A percentile compares a stretch with the other conserved stretches of the same genome.
phyloP scores from a whole-genome alignment of 1,140 invertebrate species.

The Papilio aristodemus region DNA sequence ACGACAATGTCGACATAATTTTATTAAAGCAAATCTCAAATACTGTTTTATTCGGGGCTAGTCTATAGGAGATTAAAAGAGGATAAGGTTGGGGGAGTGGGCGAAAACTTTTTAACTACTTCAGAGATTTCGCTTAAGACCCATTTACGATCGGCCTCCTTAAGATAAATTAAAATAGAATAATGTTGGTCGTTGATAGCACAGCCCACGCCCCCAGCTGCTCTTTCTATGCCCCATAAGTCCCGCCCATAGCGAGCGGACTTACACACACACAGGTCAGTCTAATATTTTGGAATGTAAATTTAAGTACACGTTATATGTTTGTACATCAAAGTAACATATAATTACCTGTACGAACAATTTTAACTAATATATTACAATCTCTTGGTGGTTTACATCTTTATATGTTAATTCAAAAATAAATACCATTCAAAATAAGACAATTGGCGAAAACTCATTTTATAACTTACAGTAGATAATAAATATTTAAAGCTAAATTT shows the following conservation, averaged over 20 bases:
- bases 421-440: neutral
- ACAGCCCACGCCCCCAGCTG: neutral
- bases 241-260: neutral
- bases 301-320: constrained; percentile 7
- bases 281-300: constrained; percentile 23
- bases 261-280: neutral
- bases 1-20: neutral
- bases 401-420: neutral
- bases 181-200: neutral
- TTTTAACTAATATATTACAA: constrained; percentile 1
- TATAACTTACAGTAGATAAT: neutral
- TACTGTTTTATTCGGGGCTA: constrained; percentile 11
- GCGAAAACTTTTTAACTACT: neutral
- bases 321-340: constrained; percentile 4
- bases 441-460: neutral
- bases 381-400: neutral
- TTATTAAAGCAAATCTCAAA: constrained; percentile 30
- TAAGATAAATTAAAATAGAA: no score
- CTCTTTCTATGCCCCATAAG: neutral
- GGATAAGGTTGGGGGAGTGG: neutral
- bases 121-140: no score
- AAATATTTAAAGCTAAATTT: constrained; percentile 14
- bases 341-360: neutral
- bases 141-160: no score
- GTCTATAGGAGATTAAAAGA: neutral